Evolutionary conservation across 2,113 vertebrate genomes (phyloP).

Genomic region (Oplegnathus fasciatus): DNA sequence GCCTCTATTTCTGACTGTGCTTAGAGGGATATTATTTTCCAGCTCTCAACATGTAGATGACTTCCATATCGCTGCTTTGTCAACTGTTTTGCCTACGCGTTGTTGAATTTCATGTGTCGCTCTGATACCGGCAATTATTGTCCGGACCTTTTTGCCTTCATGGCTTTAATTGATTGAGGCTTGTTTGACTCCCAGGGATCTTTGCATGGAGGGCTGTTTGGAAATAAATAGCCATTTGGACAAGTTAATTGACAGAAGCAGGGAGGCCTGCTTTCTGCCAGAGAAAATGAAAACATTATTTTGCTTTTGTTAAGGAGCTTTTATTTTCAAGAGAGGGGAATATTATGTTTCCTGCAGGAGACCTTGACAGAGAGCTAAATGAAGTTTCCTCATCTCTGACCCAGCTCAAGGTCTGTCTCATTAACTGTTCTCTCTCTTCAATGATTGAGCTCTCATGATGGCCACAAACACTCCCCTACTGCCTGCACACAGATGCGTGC

Average conservation of each 20-base stretch:
- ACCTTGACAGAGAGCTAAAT: conserved; percentile 60
- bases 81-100: conserved; percentile 13
- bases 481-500: not conserved
- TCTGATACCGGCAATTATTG: conserved; percentile 38
- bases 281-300: conserved; percentile 64
- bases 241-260: conserved; percentile 65
- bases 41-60: conserved; percentile 15
- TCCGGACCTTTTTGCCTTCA: conserved; percentile 23
- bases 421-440: conserved; percentile 60
- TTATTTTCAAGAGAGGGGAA: conserved; percentile 51
- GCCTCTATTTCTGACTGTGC: conserved; percentile 33
- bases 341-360: conserved; percentile 63
- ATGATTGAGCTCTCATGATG: conserved; percentile 53
- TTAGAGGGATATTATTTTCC: conserved; percentile 34
- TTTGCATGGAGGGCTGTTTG: conserved; percentile 51
- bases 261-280: conserved; percentile 47
- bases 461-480: conserved; percentile 14
- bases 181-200: conserved; percentile 51
- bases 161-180: conserved; percentile 55
- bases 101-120: conserved; percentile 39
- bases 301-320: conserved; percentile 62
- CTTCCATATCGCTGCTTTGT: conserved; percentile 38
- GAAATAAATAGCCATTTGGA: conserved; percentile 65
- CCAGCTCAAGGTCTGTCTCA: conserved; percentile 63
- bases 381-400: conserved; percentile 66